Conservation (phyloP, 2,113 vertebrate species). For the Theropithecus gelada region DNA sequence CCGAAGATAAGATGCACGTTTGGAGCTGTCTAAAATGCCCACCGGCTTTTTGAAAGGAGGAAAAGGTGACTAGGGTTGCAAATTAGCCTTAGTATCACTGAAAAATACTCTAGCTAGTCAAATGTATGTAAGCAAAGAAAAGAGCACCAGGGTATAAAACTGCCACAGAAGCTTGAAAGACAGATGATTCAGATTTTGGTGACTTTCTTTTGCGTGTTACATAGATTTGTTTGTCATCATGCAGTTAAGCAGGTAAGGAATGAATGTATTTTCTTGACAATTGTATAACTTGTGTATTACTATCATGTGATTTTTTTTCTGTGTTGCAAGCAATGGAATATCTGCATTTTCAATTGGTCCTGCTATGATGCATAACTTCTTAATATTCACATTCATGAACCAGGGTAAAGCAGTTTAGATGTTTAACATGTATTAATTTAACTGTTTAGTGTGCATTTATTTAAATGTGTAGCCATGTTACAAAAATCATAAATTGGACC, state of each 20-base stretch:
- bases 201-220: conserved; percentile 31
- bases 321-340: background rate
- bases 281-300: conserved; percentile 13
- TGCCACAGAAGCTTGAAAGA: background rate
- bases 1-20: background rate
- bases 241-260: conserved; percentile 79
- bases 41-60: background rate
- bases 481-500: background rate
- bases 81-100: background rate
- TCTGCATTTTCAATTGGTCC: background rate
- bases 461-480: background rate
- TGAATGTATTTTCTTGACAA: conserved; percentile 12
- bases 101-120: conserved; percentile 24
- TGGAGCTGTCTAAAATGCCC: background rate
- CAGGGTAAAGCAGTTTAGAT: background rate
- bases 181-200: background rate
- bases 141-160: conserved; percentile 52
- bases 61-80: background rate
- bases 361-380: conserved; percentile 41
- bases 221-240: conserved; percentile 59
- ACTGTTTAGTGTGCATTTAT: background rate
- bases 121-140: conserved; percentile 36
- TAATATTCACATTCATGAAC: background rate
- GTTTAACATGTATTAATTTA: background rate
- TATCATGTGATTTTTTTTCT: background rate